These are phyloP conservation scores for Dynastes hyllus DNA, from an alignment of 2,888 invertebrate species.

Conservation along the genomic window DNA sequence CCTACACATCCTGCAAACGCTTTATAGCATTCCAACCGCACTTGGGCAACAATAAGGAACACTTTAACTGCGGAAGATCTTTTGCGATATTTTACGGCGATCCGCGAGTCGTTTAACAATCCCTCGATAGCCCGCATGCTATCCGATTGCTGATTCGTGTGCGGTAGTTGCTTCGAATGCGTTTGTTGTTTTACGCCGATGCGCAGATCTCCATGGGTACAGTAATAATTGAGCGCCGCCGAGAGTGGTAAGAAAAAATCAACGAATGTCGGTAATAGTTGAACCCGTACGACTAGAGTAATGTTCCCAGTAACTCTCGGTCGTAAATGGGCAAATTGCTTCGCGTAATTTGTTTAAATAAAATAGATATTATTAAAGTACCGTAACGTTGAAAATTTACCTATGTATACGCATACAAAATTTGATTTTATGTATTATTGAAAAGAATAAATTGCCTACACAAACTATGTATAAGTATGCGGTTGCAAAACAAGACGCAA, in stretches of 20 bases:
- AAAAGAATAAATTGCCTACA: no score
- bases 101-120: no score
- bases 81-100: no score
- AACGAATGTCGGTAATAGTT: conserved; percentile 3
- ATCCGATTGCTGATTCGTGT: no score
- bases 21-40: no score
- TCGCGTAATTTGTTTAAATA: conserved; percentile 28
- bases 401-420: background rate
- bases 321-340: conserved; percentile 17
- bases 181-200: conserved; percentile 30
- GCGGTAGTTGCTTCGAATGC: no score
- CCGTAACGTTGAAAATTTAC: background rate
- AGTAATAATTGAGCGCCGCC: conserved; percentile 29
- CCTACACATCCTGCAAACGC: no score
- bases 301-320: conserved; percentile 1
- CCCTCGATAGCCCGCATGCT: no score
- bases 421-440: background rate
- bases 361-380: conserved; percentile 27
- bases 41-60: no score
- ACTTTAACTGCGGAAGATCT: no score
- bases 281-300: conserved; percentile 12
- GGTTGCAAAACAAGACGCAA: no score
- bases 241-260: conserved; percentile 6
- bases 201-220: conserved; percentile 36
- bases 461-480: no score